phyloP scores from a whole-genome alignment of 2,113 vertebrate genomes.

The Natator depressus region DNA sequence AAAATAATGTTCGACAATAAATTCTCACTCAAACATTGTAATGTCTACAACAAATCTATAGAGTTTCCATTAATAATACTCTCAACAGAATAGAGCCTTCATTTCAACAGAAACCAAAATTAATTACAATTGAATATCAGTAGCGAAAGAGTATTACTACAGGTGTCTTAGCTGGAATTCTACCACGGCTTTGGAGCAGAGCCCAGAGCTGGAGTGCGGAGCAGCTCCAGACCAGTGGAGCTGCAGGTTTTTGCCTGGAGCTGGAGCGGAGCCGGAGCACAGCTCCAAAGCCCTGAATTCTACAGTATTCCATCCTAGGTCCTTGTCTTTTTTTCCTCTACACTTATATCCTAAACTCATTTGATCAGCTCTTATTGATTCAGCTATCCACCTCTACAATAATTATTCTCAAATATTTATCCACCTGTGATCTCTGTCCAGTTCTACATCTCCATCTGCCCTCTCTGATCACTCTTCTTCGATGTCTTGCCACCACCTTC shows the following conservation, averaged over 20 bases:
- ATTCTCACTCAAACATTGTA: background rate
- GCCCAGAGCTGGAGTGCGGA: too few relatives aligned
- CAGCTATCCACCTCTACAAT: too few relatives aligned
- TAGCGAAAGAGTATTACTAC: background rate
- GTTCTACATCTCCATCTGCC: background rate
- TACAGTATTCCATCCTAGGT: background rate
- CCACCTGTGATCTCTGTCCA: background rate
- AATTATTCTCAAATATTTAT: background rate
- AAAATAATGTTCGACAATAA: background rate
- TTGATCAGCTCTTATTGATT: too few relatives aligned
- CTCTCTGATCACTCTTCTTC: background rate
- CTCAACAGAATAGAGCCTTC: background rate
- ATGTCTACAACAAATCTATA: background rate
- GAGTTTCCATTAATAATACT: background rate
- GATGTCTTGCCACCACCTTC: background rate
- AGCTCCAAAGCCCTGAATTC: background rate
- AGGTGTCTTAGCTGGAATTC: background rate
- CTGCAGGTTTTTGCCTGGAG: too few relatives aligned
- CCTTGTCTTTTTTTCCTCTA: too few relatives aligned
- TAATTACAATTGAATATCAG: background rate
- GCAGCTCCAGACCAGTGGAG: too few relatives aligned
- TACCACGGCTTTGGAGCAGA: too few relatives aligned
- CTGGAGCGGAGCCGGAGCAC: too few relatives aligned
- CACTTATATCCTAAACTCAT: too few relatives aligned
- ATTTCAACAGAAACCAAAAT: background rate